phyloP scores from a whole-genome alignment of 1,140 invertebrate genomes.

The Magallana gigas region DNA sequence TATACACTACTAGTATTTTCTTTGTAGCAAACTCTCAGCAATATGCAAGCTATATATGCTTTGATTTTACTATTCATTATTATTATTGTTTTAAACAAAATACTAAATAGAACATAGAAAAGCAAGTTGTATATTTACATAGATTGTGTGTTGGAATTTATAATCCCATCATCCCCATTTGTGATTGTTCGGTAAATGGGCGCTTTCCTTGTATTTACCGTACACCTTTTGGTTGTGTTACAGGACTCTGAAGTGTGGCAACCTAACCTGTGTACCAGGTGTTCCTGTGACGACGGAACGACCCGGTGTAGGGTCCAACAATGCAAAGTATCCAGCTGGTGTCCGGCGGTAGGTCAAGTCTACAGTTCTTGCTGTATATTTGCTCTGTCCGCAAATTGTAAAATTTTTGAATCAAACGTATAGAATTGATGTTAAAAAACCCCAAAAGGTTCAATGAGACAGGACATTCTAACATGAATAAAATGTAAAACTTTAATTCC shows the following conservation, averaged over 20 bases:
- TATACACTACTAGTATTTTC: background rate
- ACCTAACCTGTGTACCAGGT: slow-evolving; percentile 51
- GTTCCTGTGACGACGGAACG: slow-evolving; percentile 50
- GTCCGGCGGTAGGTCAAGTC: slow-evolving; percentile 39
- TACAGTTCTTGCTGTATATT: background rate
- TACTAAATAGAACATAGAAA: no score
- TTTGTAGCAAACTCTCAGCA: slow-evolving; percentile 63
- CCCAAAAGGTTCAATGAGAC: no score
- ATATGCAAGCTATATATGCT: no score
- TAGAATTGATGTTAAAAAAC: no score
- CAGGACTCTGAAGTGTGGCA: slow-evolving; percentile 53
- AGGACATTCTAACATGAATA: no score
- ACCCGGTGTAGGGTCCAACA: slow-evolving; percentile 49
- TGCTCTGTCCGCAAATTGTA: background rate
- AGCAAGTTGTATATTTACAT: no score
- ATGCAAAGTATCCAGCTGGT: slow-evolving; percentile 44
- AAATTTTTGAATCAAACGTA: no score
- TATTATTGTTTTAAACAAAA: no score
- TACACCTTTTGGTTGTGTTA: background rate
- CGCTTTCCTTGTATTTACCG: background rate
- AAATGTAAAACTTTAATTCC: background rate
- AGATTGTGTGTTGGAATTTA: no score
- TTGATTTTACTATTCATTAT: no score
- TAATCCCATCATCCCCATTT: no score
- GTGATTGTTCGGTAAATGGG: no score